These are phyloP conservation scores for Podilymbus podiceps DNA, from an alignment of 2,113 vertebrate species.

Conservation along the genomic window DNA sequence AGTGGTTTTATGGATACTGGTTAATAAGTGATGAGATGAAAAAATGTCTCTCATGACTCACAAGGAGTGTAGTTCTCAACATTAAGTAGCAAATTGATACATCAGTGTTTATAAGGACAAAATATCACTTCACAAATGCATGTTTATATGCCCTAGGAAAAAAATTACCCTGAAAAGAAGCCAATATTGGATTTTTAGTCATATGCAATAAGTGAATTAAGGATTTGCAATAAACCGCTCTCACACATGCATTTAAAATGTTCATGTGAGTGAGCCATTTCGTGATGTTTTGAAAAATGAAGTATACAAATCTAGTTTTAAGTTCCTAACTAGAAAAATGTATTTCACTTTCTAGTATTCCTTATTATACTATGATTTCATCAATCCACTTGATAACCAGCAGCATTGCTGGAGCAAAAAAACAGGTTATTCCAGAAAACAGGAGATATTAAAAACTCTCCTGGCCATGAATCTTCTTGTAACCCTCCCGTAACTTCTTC, in stretches of 20 bases:
- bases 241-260: not conserved
- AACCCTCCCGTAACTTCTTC: not conserved
- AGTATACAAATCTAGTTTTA: not conserved
- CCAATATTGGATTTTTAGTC: not conserved
- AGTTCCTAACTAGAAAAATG: not conserved
- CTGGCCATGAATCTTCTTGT: not conserved
- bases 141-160: not conserved
- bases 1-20: not conserved
- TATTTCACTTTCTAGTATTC: not conserved
- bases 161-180: not conserved
- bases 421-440: not conserved
- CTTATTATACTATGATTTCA: not conserved
- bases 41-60: accelerated
- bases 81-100: not conserved
- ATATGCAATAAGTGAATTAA: not conserved
- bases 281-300: not conserved
- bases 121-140: not conserved
- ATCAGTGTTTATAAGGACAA: not conserved
- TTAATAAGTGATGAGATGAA: not conserved
- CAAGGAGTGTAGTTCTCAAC: not conserved
- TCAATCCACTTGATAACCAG: not conserved
- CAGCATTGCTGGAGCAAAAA: not conserved
- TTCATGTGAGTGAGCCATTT: not conserved
- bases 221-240: not conserved
- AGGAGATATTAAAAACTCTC: not conserved